These are phyloP conservation scores for Drosophila lowei DNA, from an alignment of 1,140 invertebrate genomes.

Conservation along the genomic window DNA sequence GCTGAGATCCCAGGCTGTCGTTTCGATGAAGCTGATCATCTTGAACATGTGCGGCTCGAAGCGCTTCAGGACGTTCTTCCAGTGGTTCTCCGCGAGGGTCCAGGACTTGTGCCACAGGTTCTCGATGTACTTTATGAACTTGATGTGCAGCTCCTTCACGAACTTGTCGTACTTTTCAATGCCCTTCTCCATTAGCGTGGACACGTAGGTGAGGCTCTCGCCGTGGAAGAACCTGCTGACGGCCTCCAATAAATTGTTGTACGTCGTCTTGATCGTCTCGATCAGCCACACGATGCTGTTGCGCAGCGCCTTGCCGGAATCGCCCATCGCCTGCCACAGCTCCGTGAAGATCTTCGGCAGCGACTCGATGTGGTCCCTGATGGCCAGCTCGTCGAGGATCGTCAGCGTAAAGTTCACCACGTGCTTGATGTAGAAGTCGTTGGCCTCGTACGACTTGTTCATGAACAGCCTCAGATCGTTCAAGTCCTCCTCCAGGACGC, in stretches of 20 bases:
- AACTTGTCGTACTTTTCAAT: constrained; percentile 91
- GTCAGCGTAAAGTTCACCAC: constrained; percentile 87
- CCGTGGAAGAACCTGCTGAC: constrained; percentile 88
- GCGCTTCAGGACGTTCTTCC: constrained; percentile 87
- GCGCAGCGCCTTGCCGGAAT: constrained; percentile 89
- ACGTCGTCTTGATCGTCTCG: constrained; percentile 88
- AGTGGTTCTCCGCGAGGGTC: constrained; percentile 86
- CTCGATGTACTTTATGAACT: constrained; percentile 89
- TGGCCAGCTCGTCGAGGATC: constrained; percentile 89
- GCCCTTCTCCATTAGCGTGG: constrained; percentile 87
- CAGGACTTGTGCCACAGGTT: constrained; percentile 88
- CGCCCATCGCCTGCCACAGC: constrained; percentile 92
- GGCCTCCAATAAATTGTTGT: constrained; percentile 88
- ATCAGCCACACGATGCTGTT: constrained; percentile 90
- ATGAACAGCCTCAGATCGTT: constrained; percentile 88
- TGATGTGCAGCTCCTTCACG: constrained; percentile 90
- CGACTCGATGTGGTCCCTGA: constrained; percentile 90
- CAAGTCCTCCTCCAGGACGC: constrained; percentile 88
- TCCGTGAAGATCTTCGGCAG: constrained; percentile 91
- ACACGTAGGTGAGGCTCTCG: constrained; percentile 88
- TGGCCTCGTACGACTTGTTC: constrained; percentile 90
- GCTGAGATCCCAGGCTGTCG: constrained; percentile 88
- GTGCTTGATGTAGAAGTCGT: constrained; percentile 93
- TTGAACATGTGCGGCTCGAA: constrained; percentile 91
- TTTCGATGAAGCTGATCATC: constrained; percentile 89